A percentile compares a stretch with the other conserved stretches of the same genome.
These are phyloP conservation scores for Ptiloglossa arizonensis DNA, from an alignment of 1,140 invertebrate genomes.

Conservation along the genomic window DNA sequence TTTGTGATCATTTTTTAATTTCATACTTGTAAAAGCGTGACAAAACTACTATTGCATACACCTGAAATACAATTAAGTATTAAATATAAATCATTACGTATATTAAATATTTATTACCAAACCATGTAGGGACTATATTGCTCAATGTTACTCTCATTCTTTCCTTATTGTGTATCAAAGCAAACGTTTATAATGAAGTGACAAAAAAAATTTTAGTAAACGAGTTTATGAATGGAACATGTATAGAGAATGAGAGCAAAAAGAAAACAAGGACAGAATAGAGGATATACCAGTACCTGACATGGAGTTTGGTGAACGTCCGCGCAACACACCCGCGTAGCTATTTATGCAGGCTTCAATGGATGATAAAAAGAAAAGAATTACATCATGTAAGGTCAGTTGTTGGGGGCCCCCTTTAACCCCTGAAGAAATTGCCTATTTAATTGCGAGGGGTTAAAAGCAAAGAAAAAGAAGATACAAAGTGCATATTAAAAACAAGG, in stretches of 20 bases:
- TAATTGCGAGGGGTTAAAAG: slow-evolving; percentile 59
- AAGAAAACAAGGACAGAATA: slow-evolving; percentile 70
- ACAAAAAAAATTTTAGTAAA: not conserved
- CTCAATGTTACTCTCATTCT: slow-evolving; percentile 50
- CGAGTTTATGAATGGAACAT: slow-evolving; percentile 14
- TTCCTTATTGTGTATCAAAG: slow-evolving; percentile 26
- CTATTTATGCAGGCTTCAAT: slow-evolving; percentile 85
- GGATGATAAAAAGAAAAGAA: slow-evolving; percentile 82
- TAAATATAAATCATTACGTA: not conserved
- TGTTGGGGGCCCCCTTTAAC: slow-evolving; percentile 61
- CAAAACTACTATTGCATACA: not conserved
- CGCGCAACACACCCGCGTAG: slow-evolving; percentile 90
- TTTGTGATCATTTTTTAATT: not conserved
- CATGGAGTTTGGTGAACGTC: slow-evolving; percentile 86
- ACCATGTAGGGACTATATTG: slow-evolving; percentile 29
- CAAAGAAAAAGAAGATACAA: slow-evolving; percentile 54
- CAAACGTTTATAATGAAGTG: slow-evolving; percentile 7
- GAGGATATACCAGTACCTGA: slow-evolving; percentile 87
- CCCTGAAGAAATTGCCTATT: slow-evolving; percentile 63
- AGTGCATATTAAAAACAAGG: slow-evolving; percentile 48
- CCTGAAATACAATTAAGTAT: not conserved
- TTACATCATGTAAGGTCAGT: slow-evolving; percentile 79
- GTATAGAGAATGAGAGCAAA: slow-evolving; percentile 61
- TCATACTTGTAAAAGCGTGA: not conserved
- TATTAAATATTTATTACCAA: slow-evolving; percentile 9